Evolutionary conservation across 2,797 vertebrate species (phyloP).

Genomic region (Dallia pectoralis): DNA sequence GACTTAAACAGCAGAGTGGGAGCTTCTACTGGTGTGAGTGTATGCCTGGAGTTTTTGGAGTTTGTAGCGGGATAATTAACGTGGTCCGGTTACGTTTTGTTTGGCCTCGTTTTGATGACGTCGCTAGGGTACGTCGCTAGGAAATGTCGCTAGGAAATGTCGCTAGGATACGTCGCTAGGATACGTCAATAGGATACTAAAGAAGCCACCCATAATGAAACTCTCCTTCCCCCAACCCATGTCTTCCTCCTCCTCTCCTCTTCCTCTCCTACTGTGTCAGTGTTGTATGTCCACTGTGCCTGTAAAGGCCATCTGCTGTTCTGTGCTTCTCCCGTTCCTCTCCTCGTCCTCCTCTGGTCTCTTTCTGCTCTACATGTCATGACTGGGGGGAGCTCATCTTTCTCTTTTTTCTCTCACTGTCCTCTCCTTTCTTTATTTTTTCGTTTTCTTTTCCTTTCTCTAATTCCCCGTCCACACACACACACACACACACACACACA

Average conservation of each 20-base stretch:
- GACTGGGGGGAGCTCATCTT: background rate
- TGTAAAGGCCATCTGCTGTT: slow-evolving; percentile 7
- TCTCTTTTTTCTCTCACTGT: background rate
- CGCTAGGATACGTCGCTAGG: too few relatives aligned
- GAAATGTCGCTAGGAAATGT: too few relatives aligned
- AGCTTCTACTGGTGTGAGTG: too few relatives aligned
- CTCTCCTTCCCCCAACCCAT: background rate
- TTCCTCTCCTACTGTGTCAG: background rate
- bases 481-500: background rate
- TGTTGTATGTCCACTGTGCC: slow-evolving; percentile 4
- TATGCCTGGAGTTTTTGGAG: background rate
- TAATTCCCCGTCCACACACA: background rate
- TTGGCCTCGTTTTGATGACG: too few relatives aligned
- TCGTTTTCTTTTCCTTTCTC: background rate
- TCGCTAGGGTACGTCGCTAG: too few relatives aligned
- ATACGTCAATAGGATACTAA: too few relatives aligned
- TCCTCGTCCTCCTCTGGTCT: slow-evolving; percentile 14
- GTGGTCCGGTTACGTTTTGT: too few relatives aligned
- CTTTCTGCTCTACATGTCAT: background rate
- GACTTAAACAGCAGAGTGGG: too few relatives aligned
- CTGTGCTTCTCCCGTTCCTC: background rate
- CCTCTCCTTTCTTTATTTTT: background rate
- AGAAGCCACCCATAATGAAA: background rate
- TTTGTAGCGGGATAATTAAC: slow-evolving; percentile 40
- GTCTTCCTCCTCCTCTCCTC: background rate